Percentiles rank a stretch among this genome's conserved stretches.
These are phyloP conservation scores for Diplodus puntazzo DNA, from an alignment of 2,797 vertebrate genomes.

Conservation along the genomic window DNA sequence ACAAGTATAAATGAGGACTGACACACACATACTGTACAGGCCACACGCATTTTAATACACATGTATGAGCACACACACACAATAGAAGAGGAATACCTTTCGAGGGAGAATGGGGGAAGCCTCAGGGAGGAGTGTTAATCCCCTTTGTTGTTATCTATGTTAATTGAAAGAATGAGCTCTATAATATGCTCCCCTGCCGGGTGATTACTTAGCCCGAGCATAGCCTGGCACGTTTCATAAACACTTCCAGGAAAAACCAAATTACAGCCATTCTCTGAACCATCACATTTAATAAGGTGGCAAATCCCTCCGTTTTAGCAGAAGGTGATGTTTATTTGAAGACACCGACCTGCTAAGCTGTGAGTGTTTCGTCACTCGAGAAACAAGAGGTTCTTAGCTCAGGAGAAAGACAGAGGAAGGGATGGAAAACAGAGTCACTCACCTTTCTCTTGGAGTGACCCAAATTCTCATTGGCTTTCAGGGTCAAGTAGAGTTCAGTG, in stretches of 20 bases:
- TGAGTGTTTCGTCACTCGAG: constrained; percentile 14
- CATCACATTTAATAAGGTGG: constrained; percentile 56
- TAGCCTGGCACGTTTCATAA: constrained; percentile 61
- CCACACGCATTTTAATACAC: constrained; percentile 21
- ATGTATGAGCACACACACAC: background rate
- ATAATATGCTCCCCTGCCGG: constrained; percentile 69
- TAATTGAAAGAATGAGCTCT: constrained; percentile 79
- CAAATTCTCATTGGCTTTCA: constrained; percentile 26
- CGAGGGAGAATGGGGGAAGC: constrained; percentile 38
- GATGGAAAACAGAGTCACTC: constrained; percentile 16
- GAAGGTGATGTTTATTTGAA: constrained; percentile 37
- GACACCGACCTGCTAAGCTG: constrained; percentile 41
- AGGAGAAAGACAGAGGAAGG: background rate
- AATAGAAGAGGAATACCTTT: constrained; percentile 44
- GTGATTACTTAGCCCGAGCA: constrained; percentile 67
- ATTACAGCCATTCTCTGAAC: constrained; percentile 57
- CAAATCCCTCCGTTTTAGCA: constrained; percentile 22
- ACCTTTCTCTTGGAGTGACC: constrained; percentile 14
- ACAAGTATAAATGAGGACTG: constrained; percentile 3
- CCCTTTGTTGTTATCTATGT: constrained; percentile 75
- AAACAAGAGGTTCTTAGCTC: constrained; percentile 13
- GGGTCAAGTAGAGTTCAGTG: constrained; percentile 62
- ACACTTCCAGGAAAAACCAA: constrained; percentile 72
- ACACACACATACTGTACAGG: constrained; percentile 25
- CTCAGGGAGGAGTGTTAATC: constrained; percentile 64